A percentile compares a stretch with the other conserved stretches of the same genome.
Conservation (phyloP, 2,888 invertebrate species). For the Chironomus riparius region DNA sequence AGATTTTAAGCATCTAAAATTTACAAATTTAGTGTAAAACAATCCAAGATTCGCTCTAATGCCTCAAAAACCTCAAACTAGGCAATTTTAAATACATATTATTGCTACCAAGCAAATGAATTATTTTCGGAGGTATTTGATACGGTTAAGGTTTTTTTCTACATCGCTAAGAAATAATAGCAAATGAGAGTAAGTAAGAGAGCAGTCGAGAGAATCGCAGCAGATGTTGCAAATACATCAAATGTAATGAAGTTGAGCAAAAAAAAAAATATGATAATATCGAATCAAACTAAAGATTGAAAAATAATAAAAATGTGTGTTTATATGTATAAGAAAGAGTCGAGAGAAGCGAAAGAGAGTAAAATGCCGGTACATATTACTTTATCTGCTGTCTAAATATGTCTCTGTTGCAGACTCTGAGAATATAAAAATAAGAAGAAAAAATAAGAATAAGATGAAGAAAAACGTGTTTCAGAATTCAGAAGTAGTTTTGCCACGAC, state of each 20-base stretch:
- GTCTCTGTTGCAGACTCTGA: background rate
- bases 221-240: background rate
- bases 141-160: background rate
- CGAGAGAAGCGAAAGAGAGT: background rate
- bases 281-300: background rate
- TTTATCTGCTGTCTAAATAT: background rate
- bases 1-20: no score
- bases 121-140: slow-evolving; percentile 1
- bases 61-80: background rate
- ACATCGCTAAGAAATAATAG: no score
- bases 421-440: background rate
- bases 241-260: background rate
- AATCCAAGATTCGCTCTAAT: no score
- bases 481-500: slow-evolving; percentile 9
- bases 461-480: slow-evolving; percentile 4
- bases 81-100: background rate
- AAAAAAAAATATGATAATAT: no score
- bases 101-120: background rate
- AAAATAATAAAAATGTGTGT: background rate
- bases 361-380: background rate
- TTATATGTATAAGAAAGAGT: no score
- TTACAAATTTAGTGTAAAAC: no score
- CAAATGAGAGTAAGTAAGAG: background rate
- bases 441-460: background rate
- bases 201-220: background rate